phyloP scores from a whole-genome alignment of 2,888 invertebrate genomes.

The Chironomus tentans region DNA sequence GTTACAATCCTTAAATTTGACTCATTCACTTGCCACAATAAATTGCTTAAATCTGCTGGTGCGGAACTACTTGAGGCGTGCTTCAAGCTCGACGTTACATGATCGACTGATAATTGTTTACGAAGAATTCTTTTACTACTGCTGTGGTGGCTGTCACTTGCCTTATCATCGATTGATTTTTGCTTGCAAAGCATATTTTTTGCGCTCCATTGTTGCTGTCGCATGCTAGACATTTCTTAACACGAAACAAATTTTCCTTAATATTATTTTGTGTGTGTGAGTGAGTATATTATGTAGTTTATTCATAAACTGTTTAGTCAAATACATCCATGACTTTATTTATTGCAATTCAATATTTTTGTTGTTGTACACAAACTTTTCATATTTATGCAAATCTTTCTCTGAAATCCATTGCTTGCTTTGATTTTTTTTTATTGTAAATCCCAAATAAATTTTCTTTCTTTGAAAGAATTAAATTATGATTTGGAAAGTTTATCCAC shows the following conservation, averaged over 20 bases:
- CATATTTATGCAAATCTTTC: no score
- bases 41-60: neutral
- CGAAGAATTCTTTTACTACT: slow-evolving; percentile 5
- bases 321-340: slow-evolving; percentile 22
- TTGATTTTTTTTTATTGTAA: no score
- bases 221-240: slow-evolving; percentile 12
- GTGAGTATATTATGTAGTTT: neutral
- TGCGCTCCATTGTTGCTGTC: slow-evolving; percentile 14
- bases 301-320: neutral
- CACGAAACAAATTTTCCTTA: neutral
- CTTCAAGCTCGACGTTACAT: slow-evolving; percentile 20
- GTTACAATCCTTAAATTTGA: slow-evolving; percentile 2
- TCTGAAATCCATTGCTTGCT: no score
- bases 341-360: slow-evolving; percentile 23
- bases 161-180: slow-evolving; percentile 28
- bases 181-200: slow-evolving; percentile 29
- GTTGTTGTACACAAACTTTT: neutral
- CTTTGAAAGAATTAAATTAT: neutral
- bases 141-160: slow-evolving; percentile 3
- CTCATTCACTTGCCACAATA: slow-evolving; percentile 19
- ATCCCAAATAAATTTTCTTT: neutral
- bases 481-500: neutral
- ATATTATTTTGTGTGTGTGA: neutral
- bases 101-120: slow-evolving; percentile 26
- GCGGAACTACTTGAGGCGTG: neutral